A percentile compares a stretch with the other conserved stretches of the same genome.
Conservation (phyloP, 2,888 invertebrate genomes). For the Lysandra bellargus region DNA sequence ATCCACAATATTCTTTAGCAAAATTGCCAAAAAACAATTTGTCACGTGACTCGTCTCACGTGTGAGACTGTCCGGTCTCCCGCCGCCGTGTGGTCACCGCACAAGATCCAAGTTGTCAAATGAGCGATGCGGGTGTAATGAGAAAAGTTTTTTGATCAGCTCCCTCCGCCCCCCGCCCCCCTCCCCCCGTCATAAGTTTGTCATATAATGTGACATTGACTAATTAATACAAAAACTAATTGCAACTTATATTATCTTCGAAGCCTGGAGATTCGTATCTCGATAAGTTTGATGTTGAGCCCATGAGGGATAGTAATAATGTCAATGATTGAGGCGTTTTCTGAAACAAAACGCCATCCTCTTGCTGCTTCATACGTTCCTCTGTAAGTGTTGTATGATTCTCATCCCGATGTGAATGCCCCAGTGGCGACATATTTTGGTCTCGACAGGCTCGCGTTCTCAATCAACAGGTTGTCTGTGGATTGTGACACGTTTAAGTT, state of each 20-base stretch:
- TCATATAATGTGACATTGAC: constrained; percentile 11
- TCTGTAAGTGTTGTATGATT: too few relatives aligned
- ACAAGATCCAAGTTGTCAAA: constrained; percentile 56
- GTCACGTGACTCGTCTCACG: neutral
- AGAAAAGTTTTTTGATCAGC: constrained; percentile 70
- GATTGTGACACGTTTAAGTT: neutral
- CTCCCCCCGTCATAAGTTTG: constrained; percentile 50
- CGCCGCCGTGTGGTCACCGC: constrained; percentile 1
- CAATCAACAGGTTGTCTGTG: neutral
- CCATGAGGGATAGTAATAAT: neutral
- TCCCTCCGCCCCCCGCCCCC: constrained; percentile 36
- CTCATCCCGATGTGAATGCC: too few relatives aligned
- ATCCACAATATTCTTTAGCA: neutral
- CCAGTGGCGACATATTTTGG: neutral
- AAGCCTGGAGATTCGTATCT: constrained; percentile 12
- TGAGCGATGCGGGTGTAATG: constrained; percentile 60
- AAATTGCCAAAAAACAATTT: neutral
- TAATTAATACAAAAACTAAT: constrained; percentile 18
- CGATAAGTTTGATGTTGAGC: neutral
- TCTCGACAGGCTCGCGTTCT: neutral
- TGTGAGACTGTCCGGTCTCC: neutral
- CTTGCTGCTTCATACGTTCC: neutral
- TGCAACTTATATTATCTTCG: neutral
- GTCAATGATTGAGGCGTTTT: neutral
- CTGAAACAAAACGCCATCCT: neutral